phyloP scores from a whole-genome alignment of 2,888 invertebrate species.

The Lymantria monacha region DNA sequence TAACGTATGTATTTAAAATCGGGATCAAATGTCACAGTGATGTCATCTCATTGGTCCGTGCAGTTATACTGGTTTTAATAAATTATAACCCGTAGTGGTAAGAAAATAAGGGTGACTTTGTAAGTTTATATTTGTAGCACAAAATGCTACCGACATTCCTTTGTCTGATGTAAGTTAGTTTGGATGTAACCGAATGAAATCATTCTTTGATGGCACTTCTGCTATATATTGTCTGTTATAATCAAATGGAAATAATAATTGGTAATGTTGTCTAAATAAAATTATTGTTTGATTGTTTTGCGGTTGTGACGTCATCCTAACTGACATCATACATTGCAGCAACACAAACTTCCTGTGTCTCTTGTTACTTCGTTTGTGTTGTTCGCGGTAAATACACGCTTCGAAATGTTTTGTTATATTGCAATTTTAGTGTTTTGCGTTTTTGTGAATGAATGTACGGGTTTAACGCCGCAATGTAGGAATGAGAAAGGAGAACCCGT shows the following conservation, averaged over 20 bases:
- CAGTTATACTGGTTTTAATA: neutral
- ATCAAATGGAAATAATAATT: constrained; percentile 47
- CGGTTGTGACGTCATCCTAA: constrained; percentile 15
- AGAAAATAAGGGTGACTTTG: neutral
- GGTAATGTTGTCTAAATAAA: constrained; percentile 57
- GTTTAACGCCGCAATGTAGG: constrained; percentile 71
- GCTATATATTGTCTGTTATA: constrained; percentile 9
- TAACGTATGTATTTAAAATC: constrained; percentile 9
- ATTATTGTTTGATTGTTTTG: constrained; percentile 46
- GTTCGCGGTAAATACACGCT: constrained; percentile 46
- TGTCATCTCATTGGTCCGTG: constrained; percentile 20
- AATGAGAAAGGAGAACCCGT: constrained; percentile 85
- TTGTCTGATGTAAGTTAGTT: constrained; percentile 27
- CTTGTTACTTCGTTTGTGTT: constrained; percentile 48
- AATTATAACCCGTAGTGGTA: neutral
- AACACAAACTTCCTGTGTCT: constrained; percentile 52
- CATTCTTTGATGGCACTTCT: constrained; percentile 11
- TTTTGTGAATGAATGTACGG: constrained; percentile 43
- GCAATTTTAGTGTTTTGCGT: constrained; percentile 42
- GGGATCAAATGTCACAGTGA: no score
- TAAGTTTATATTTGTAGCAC: neutral
- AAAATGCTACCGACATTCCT: constrained; percentile 5
- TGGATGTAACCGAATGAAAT: constrained; percentile 18
- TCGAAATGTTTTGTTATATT: constrained; percentile 41
- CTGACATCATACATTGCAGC: neutral